Evolutionary conservation across 1,140 invertebrate species (phyloP).

Genomic region (Heliconius hermathena): DNA sequence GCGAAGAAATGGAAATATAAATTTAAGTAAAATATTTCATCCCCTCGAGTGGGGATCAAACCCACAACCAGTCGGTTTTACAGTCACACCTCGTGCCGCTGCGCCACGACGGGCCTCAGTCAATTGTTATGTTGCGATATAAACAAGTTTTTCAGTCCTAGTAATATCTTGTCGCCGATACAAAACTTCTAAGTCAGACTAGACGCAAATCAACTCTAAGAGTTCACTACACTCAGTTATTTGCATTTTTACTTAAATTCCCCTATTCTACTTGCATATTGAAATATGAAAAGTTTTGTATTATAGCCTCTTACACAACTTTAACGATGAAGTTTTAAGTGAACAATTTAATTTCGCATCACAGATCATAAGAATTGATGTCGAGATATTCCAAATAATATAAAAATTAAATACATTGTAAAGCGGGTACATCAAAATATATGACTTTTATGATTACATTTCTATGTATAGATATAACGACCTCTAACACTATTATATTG

Average conservation of each 20-base stretch:
- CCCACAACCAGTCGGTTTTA: too few species aligned
- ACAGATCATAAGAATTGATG: background rate
- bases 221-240: constrained; percentile 34
- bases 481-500: too few species aligned
- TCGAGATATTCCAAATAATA: background rate
- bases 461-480: too few species aligned
- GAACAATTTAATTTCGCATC: background rate
- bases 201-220: background rate
- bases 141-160: constrained; percentile 19
- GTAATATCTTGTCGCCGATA: constrained; percentile 17
- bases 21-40: too few species aligned
- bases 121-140: background rate
- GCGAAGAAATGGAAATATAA: too few species aligned
- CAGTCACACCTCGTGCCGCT: too few species aligned
- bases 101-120: too few species aligned
- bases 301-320: constrained; percentile 23
- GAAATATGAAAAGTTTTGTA: constrained; percentile 19
- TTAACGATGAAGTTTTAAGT: background rate
- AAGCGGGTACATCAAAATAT: too few species aligned
- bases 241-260: constrained; percentile 34
- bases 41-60: too few species aligned
- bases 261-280: constrained; percentile 13
- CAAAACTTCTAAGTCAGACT: constrained; percentile 27
- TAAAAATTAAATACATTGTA: too few species aligned
- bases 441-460: too few species aligned